A percentile compares a stretch with the other conserved stretches of the same genome.
phyloP scores from a whole-genome alignment of 1,140 invertebrate species.

The Drosophila ambigua region DNA sequence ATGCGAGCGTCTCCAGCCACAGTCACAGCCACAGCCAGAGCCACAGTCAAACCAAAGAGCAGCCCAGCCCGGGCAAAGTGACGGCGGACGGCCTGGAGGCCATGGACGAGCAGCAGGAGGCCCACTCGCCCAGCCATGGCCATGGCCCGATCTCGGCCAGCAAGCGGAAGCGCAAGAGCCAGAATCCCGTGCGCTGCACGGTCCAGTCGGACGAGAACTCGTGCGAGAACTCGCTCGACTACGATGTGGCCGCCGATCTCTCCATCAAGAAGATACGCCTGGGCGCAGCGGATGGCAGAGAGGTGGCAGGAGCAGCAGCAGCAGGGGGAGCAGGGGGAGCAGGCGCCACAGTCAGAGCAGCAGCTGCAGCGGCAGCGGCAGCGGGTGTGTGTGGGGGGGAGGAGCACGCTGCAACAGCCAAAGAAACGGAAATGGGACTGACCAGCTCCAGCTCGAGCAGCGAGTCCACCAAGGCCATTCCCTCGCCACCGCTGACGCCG shows the following conservation, averaged over 20 bases:
- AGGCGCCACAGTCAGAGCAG: not conserved
- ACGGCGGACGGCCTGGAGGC: conserved; percentile 86
- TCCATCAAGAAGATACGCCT: conserved; percentile 79
- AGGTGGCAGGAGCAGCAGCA: not conserved
- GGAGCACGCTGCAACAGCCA: conserved; percentile 35
- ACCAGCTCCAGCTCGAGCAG: conserved; percentile 31
- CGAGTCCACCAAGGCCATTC: conserved; percentile 79
- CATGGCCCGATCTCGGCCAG: conserved; percentile 74
- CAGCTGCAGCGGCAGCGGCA: not conserved
- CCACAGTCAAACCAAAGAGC: conserved; percentile 87
- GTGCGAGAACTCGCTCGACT: conserved; percentile 85
- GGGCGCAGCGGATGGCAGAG: conserved; percentile 1
- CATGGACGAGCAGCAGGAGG: conserved; percentile 85
- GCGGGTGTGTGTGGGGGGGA: not conserved
- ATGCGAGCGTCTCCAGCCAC: conserved; percentile 59
- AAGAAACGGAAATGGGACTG: conserved; percentile 53
- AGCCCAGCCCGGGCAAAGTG: conserved; percentile 65
- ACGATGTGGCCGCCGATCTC: conserved; percentile 84
- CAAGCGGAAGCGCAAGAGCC: conserved; percentile 94
- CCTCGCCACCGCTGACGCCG: conserved; percentile 79
- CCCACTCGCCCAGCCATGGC: conserved; percentile 86
- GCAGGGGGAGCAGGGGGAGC: not conserved
- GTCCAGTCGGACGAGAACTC: conserved; percentile 85
- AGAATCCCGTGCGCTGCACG: conserved; percentile 94
- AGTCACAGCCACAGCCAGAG: conserved; percentile 62